phyloP scores from a whole-genome alignment of 2,888 invertebrate genomes.

The Antheraea assamensis region DNA sequence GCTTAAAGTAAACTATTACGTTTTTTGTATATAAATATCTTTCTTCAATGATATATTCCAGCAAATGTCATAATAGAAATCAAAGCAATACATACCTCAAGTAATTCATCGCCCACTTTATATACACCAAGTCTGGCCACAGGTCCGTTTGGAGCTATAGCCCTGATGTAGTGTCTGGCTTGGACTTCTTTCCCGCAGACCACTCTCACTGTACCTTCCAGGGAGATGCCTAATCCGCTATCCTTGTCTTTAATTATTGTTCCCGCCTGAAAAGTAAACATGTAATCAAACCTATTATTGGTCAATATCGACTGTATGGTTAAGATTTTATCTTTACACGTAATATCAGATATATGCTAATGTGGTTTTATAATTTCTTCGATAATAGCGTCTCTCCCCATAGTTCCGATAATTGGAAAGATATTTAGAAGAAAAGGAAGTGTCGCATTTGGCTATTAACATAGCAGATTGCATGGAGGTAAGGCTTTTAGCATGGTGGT shows the following conservation, averaged over 20 bases:
- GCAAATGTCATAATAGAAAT: not conserved
- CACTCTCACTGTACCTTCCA: constrained; percentile 96
- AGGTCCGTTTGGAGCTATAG: constrained; percentile 93
- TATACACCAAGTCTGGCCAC: constrained; percentile 90
- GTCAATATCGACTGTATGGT: not conserved
- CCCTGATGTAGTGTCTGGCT: constrained; percentile 96
- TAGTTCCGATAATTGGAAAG: not conserved
- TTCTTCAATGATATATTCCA: not conserved
- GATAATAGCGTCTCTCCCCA: not conserved
- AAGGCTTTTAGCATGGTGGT: too few species aligned
- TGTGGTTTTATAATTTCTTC: not conserved
- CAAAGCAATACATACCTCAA: constrained; percentile 80
- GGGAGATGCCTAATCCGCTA: constrained; percentile 93
- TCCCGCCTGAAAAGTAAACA: constrained; percentile 84
- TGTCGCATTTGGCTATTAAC: not conserved
- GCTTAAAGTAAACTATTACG: not conserved
- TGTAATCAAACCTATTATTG: not conserved
- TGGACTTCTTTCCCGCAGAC: constrained; percentile 91
- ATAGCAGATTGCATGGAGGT: too few species aligned
- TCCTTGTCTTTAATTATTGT: constrained; percentile 91
- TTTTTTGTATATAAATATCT: not conserved
- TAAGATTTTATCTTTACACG: not conserved
- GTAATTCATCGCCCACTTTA: constrained; percentile 93
- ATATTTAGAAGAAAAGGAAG: not conserved
- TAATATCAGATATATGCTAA: not conserved